Percentiles rank a stretch among this genome's conserved stretches.
phyloP scores from a whole-genome alignment of 2,888 invertebrate species.

The Chymomyza caudatula region DNA sequence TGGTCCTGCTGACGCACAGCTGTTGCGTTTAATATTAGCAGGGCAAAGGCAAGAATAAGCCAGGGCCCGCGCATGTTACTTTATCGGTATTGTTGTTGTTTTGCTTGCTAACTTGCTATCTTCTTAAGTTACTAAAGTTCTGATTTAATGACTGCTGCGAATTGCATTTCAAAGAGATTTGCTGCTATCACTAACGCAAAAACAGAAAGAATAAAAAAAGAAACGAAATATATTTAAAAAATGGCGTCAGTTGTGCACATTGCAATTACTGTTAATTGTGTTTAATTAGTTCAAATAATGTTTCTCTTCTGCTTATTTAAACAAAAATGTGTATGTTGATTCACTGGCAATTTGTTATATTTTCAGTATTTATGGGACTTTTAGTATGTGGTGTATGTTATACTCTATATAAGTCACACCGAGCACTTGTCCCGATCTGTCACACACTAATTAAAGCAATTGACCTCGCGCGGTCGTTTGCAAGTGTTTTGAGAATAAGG shows the following conservation, averaged over 20 bases:
- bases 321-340: no score
- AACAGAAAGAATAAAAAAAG: not conserved
- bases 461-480: slow-evolving; percentile 56
- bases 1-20: slow-evolving; percentile 26
- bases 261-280: not conserved
- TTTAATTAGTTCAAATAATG: not conserved
- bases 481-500: slow-evolving; percentile 34
- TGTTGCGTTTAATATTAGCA: slow-evolving; percentile 21
- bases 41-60: slow-evolving; percentile 26
- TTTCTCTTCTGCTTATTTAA: no score
- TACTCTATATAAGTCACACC: not conserved
- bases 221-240: no score
- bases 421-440: slow-evolving; percentile 16
- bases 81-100: slow-evolving; percentile 2
- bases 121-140: not conserved
- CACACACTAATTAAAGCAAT: slow-evolving; percentile 71
- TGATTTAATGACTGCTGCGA: slow-evolving; percentile 8
- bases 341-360: no score
- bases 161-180: slow-evolving; percentile 38
- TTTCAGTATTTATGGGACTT: no score
- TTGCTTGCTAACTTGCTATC: slow-evolving; percentile 14
- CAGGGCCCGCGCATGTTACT: slow-evolving; percentile 27
- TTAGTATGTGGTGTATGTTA: no score
- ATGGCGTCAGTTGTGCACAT: not conserved
- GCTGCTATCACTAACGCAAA: slow-evolving; percentile 23